phyloP scores from a whole-genome alignment of 2,888 invertebrate species.

The Acheta domesticus region DNA sequence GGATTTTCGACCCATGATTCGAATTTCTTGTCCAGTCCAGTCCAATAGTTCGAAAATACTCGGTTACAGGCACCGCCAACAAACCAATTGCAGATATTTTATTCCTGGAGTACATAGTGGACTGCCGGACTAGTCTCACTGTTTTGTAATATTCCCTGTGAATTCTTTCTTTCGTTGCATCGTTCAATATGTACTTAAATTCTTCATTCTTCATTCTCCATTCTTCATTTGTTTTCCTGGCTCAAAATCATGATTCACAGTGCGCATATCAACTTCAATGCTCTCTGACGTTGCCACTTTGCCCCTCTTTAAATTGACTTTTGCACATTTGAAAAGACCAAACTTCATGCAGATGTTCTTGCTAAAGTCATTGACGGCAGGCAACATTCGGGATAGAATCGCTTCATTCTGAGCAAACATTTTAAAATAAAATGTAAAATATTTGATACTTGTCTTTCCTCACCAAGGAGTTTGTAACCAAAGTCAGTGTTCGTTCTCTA shows the following conservation, averaged over 20 bases:
- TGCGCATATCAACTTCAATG: background rate
- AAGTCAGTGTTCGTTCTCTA: too few species aligned
- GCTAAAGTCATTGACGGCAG: too few species aligned
- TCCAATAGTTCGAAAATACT: background rate
- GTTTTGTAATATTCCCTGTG: background rate
- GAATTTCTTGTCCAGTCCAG: background rate
- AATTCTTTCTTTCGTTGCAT: background rate
- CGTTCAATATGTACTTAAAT: background rate
- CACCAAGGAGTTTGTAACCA: too few species aligned
- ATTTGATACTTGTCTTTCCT: too few species aligned
- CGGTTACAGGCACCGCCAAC: background rate
- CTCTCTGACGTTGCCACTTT: background rate
- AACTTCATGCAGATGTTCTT: too few species aligned
- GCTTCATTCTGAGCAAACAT: too few species aligned
- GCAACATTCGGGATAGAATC: too few species aligned
- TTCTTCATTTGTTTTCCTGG: background rate
- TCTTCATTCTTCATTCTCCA: background rate
- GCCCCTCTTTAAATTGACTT: background rate
- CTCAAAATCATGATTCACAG: background rate
- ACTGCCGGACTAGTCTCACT: background rate
- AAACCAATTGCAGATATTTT: background rate
- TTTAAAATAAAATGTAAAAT: too few species aligned
- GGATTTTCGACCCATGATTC: background rate
- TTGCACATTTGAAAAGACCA: too few species aligned
- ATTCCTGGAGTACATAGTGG: background rate